Evolutionary conservation across 2,888 invertebrate genomes (phyloP).

Genomic region (Resseliella maxima): DNA sequence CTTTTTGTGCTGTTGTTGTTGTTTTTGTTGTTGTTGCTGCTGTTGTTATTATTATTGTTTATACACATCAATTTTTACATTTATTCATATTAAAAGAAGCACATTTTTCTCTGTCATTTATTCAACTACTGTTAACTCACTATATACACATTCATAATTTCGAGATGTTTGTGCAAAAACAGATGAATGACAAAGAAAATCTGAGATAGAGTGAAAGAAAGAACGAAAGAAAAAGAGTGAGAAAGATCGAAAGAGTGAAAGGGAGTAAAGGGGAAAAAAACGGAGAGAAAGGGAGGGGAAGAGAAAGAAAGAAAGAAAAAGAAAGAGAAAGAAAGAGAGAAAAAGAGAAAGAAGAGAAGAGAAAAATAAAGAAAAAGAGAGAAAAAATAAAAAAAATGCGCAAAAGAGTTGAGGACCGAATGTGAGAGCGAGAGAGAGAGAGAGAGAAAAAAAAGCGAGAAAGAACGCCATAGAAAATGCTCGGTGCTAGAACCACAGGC

Average conservation of each 20-base stretch:
- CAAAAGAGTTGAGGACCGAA: too few relatives aligned
- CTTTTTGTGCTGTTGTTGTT: background rate
- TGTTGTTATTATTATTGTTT: background rate
- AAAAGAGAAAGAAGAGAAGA: background rate
- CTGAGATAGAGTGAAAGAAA: too few relatives aligned
- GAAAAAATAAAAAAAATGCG: background rate
- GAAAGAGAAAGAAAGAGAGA: too few relatives aligned
- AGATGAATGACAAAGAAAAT: too few relatives aligned
- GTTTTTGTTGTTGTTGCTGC: background rate
- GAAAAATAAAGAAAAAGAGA: background rate
- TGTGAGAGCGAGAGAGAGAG: background rate
- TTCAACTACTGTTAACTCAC: slow-evolving; percentile 5
- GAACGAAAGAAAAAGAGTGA: too few relatives aligned
- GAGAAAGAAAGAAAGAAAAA: background rate
- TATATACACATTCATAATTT: background rate
- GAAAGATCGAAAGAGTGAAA: too few relatives aligned
- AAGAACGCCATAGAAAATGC: background rate
- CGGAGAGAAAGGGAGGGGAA: background rate
- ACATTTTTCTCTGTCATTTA: slow-evolving; percentile 38
- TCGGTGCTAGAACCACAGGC: slow-evolving; percentile 17
- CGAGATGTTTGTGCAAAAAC: too few relatives aligned
- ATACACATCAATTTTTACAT: slow-evolving; percentile 27
- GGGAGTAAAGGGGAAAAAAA: background rate
- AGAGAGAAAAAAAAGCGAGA: background rate
- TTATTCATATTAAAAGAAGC: slow-evolving; percentile 33